Conservation (phyloP, 2,113 vertebrate genomes). For the Onychostruthus taczanowskii region DNA sequence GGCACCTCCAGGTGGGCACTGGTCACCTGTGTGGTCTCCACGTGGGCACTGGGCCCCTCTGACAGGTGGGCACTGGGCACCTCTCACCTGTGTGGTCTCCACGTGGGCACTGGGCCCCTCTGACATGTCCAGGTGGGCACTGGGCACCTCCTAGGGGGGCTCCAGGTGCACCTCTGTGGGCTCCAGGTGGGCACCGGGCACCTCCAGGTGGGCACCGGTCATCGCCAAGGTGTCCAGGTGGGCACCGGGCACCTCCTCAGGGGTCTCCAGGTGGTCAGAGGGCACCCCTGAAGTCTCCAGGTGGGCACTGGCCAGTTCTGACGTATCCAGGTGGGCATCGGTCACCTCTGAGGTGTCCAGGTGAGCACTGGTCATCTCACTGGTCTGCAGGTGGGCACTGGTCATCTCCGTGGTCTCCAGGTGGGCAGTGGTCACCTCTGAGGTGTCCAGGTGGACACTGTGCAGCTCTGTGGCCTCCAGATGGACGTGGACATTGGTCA, state of each 20-base stretch:
- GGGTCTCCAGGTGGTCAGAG: too few species aligned
- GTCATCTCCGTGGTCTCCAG: background rate
- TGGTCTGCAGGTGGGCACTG: background rate
- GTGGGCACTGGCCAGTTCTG: too few species aligned
- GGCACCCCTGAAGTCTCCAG: too few species aligned
- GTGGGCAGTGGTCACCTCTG: background rate
- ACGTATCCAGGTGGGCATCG: background rate
- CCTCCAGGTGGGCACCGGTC: too few species aligned
- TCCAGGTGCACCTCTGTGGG: rapidly evolving
- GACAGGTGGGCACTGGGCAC: background rate
- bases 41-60: rapidly evolving
- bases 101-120: background rate
- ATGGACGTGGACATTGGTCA: too few species aligned
- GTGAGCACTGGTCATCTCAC: background rate
- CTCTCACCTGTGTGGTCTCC: background rate
- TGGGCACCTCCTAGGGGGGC: background rate
- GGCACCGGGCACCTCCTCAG: background rate
- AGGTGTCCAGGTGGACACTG: rapidly evolving
- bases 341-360: background rate
- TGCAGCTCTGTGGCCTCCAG: background rate
- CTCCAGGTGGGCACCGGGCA: background rate
- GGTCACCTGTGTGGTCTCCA: background rate
- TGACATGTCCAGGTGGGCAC: background rate
- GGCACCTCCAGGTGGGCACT: background rate
- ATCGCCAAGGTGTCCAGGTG: too few species aligned